These are phyloP conservation scores for Cydia fagiglandana DNA, from an alignment of 1,140 invertebrate species.

Conservation along the genomic window DNA sequence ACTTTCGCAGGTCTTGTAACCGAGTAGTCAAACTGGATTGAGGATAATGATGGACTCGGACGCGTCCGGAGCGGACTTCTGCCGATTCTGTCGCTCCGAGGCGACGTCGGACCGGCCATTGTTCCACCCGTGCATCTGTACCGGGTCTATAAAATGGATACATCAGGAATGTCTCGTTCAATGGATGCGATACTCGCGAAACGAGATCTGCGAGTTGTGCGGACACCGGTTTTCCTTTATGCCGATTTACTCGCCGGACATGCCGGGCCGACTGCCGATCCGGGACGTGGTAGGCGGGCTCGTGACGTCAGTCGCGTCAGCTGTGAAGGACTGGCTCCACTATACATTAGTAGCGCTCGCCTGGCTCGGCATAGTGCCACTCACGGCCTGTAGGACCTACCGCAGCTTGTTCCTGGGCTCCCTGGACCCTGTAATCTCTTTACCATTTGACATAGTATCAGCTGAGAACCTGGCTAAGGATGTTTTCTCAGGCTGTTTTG, in stretches of 20 bases:
- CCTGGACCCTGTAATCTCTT: conserved; percentile 89
- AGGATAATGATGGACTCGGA: conserved; percentile 73
- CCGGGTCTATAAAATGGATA: conserved; percentile 99
- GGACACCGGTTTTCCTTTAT: conserved; percentile 98
- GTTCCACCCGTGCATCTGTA: conserved; percentile 99
- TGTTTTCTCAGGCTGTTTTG: conserved; percentile 97
- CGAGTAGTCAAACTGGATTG: conserved; percentile 67
- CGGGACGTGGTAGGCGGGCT: conserved; percentile 94
- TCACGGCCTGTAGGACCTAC: conserved; percentile 98
- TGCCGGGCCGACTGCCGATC: conserved; percentile 97
- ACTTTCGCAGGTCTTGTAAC: conserved; percentile 59
- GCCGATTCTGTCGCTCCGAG: conserved; percentile 98
- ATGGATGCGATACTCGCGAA: conserved; percentile 97
- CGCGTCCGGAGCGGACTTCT: conserved; percentile 88
- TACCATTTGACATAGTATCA: conserved; percentile 95
- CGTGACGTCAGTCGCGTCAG: conserved; percentile 92
- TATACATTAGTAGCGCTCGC: conserved; percentile 96
- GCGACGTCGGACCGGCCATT: conserved; percentile 88
- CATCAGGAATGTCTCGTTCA: conserved; percentile 96
- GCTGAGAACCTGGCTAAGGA: conserved; percentile 96
- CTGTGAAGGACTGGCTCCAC: conserved; percentile 97
- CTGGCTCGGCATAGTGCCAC: conserved; percentile 98
- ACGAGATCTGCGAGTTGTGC: conserved; percentile 99
- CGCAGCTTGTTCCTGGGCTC: conserved; percentile 94
- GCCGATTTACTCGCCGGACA: conserved; percentile 99